Evolutionary conservation across 2,888 invertebrate species (phyloP).

Genomic region (Drosophila borborema): DNA sequence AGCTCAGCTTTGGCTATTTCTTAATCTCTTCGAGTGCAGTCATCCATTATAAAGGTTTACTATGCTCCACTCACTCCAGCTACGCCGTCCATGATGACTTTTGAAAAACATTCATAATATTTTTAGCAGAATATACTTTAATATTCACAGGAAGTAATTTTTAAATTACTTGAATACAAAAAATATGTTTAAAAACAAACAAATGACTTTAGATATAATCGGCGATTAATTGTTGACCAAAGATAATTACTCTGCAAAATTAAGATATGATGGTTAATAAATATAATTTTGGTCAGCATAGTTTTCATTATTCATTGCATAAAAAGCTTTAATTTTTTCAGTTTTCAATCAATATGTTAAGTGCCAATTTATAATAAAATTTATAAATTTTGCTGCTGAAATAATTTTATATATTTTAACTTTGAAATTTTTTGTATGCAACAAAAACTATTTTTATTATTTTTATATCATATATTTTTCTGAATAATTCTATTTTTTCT

Average conservation of each 20-base stretch:
- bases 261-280: neutral
- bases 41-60: neutral
- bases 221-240: neutral
- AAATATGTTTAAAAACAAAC: neutral
- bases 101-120: neutral
- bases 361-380: neutral
- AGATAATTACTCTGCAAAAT: neutral
- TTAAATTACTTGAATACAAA: neutral
- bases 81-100: neutral
- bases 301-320: neutral
- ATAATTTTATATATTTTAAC: neutral
- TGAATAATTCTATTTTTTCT: neutral
- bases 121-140: too few species aligned
- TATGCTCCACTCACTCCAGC: neutral
- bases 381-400: neutral
- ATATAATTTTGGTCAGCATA: neutral
- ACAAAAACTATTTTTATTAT: neutral
- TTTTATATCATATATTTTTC: neutral
- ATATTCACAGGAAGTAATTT: neutral
- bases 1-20: neutral
- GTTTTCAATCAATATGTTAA: neutral
- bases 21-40: neutral
- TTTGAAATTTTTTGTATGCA: neutral
- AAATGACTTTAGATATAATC: neutral
- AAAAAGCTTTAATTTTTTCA: neutral